Evolutionary conservation across 1,140 invertebrate genomes (phyloP), one percentile per base, ranked within the genome.

Genomic region (Nixonia krombeini): DNA sequence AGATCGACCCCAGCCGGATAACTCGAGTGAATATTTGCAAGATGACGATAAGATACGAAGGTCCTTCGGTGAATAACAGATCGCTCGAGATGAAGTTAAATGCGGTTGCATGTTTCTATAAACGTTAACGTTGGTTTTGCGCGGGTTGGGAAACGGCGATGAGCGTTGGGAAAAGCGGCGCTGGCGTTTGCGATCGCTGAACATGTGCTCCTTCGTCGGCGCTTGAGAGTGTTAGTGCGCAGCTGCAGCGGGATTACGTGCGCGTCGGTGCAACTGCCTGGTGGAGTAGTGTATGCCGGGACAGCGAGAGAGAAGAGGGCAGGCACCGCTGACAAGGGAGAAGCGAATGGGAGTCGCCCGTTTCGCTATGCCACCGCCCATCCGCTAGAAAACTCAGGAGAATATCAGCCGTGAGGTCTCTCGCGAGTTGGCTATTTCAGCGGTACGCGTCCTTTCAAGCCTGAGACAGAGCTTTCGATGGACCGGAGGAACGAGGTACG

Each of bases 301-400:
- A n/a, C n/a, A n/a, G 46, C 62, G 33, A 46, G 61, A 49, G 59
- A 74, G 52, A 75, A 76, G 79, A 79, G 81, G 80, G 80, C 68
- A 78, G 80, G 80, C 70, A 73, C 76, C 73, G 80, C 62, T 78
- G 80, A 79, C 70, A 74, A 76, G 67, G 69, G 74, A 74, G 73
- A 81, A 76, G 76, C 81, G 78, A 83, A 81, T 82, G 80, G 80
- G 82, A 78, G 73, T 70, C 75, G 74, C 59, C 74, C 69, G 72
- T 73, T 70, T 72, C 58, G 62, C 72, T 73, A 73, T 81, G 80
- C 79, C 82, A 79, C 81, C 81, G 81, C 82, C 82, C 82, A 84
- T 84, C 68, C 58, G 59, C 56, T 67, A 62, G 59, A 58, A 66
- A 59, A 64, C 64, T 57, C 50, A 47, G 42, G 53, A 64, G 59